These are phyloP conservation scores for Lepidurus couesii DNA, from an alignment of 1,140 invertebrate species.

Conservation along the genomic window DNA sequence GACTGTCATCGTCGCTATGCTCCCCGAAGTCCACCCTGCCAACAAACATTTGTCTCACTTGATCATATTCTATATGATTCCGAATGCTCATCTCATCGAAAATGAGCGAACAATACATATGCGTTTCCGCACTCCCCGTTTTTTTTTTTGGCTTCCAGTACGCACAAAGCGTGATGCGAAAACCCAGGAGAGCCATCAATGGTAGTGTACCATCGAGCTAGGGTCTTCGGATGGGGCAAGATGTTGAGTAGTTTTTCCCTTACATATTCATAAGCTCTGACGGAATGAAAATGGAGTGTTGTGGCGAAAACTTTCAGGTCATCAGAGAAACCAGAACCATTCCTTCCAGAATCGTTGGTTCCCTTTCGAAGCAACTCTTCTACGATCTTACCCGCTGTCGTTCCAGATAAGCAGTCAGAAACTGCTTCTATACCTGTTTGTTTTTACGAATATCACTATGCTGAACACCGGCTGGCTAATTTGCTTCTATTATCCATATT, in stretches of 20 bases:
- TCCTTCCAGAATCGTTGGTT: conserved; percentile 5
- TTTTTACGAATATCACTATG: too few species aligned
- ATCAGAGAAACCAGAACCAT: conserved; percentile 11
- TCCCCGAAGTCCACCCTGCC: conserved; percentile 34
- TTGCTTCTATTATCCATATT: too few species aligned
- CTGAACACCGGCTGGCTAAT: too few species aligned
- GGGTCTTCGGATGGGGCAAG: conserved; percentile 44
- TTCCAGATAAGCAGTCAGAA: not conserved
- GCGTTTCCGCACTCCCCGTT: conserved; percentile 34
- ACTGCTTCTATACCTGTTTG: too few species aligned
- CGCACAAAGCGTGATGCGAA: conserved; percentile 42
- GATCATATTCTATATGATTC: conserved; percentile 35
- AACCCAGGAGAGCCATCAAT: conserved; percentile 44
- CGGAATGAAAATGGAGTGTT: conserved; percentile 45
- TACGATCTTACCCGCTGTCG: not conserved
- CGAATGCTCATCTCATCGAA: conserved; percentile 36
- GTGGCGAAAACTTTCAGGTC: conserved; percentile 41
- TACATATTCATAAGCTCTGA: conserved; percentile 45
- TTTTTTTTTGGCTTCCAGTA: too few species aligned
- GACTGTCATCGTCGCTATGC: conserved; percentile 37
- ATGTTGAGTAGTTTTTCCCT: conserved; percentile 42
- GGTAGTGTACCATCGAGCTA: conserved; percentile 44
- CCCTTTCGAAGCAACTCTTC: not conserved
- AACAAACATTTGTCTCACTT: conserved; percentile 29
- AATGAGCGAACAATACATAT: conserved; percentile 33